A percentile compares a stretch with the other conserved stretches of the same genome.
phyloP scores from a whole-genome alignment of 2,797 vertebrate species.

The Helicolenus hilgendorfi region DNA sequence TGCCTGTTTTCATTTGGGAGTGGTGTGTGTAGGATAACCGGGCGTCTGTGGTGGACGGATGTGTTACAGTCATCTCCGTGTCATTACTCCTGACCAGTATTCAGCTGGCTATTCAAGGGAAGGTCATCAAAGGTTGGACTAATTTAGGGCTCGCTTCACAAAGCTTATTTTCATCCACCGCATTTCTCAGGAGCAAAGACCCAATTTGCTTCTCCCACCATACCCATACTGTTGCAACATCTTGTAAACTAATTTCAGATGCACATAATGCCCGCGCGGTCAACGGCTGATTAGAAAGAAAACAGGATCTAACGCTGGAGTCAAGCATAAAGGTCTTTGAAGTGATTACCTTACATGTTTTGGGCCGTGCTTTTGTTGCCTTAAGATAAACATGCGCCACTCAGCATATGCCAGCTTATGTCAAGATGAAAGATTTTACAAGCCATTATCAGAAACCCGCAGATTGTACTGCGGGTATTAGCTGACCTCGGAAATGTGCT shows the following conservation, averaged over 20 bases:
- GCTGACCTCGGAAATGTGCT: constrained; percentile 79
- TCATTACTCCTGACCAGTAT: constrained; percentile 46
- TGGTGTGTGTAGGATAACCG: constrained; percentile 6
- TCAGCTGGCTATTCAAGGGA: constrained; percentile 46
- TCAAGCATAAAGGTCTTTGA: constrained; percentile 83
- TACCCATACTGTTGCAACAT: constrained; percentile 58
- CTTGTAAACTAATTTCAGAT: constrained; percentile 79
- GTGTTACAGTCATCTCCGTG: constrained; percentile 8
- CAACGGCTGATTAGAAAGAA: constrained; percentile 85
- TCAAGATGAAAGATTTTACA: constrained; percentile 88
- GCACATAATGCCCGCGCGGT: constrained; percentile 77
- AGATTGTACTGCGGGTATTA: constrained; percentile 85
- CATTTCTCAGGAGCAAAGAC: constrained; percentile 72
- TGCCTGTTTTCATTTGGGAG: neutral
- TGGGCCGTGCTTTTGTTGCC: constrained; percentile 79
- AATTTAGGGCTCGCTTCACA: constrained; percentile 61
- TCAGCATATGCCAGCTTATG: constrained; percentile 89
- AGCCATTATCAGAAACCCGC: constrained; percentile 84
- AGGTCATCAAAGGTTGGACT: constrained; percentile 69
- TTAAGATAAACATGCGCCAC: constrained; percentile 85
- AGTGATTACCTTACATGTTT: constrained; percentile 86
- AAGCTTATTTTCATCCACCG: constrained; percentile 62
- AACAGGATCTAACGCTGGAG: constrained; percentile 79
- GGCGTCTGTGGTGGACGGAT: constrained; percentile 19
- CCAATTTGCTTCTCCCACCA: constrained; percentile 68